Base-by-base conservation (phyloP, 1,140 invertebrate species). In the Drosophila parabipectinata region DNA sequence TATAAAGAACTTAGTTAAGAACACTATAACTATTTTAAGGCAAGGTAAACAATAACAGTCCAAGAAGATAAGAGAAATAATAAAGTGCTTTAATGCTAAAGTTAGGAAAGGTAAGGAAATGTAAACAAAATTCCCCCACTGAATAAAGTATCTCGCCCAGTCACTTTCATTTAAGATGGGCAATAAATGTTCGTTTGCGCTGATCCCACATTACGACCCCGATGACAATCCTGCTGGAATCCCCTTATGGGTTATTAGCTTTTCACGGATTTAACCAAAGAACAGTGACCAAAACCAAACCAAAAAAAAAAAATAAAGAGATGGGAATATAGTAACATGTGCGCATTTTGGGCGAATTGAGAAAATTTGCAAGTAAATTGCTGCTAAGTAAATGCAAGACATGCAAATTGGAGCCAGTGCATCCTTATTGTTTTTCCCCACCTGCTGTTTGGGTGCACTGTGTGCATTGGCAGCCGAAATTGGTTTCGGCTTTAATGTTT, bases 401-500 rank as follows among this genome's bases (percentile, higher is more conserved):
- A 88, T 88, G 84, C 79, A 88, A 89, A 88, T 88, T 63, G 54
- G 73, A 63, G 24, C 62, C 41, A 52, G 63, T 37, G 63, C 28
- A 62, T 52, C 56, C 37, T 48, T 32, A n/a, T 28, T 34, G 30
- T 60, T 21, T 52, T 3, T n/a, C 18, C 44, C 18, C 53, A 87
- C 83, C 79, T 83, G 83, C 79, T 87, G 82, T 44, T 92, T 92
- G 59, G 93, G 90, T 60, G 71, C 52, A 90, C 91, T 47, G 93
- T 63, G 90, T 62, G 64, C 39, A 90, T 92, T 57, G 93, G 69
- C 54, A 74, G 63, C 63, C 18, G 71, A 75, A 71, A 90, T 81
- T 69, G 81, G 89, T 80, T 94, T 94, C 3, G 94, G 94, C 69
- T 94, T 93, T 32, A 96, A 81, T 72, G 92, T 93, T 88, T 95